phyloP scores from a whole-genome alignment of 2,113 vertebrate genomes.

The Rhipidura dahli region DNA sequence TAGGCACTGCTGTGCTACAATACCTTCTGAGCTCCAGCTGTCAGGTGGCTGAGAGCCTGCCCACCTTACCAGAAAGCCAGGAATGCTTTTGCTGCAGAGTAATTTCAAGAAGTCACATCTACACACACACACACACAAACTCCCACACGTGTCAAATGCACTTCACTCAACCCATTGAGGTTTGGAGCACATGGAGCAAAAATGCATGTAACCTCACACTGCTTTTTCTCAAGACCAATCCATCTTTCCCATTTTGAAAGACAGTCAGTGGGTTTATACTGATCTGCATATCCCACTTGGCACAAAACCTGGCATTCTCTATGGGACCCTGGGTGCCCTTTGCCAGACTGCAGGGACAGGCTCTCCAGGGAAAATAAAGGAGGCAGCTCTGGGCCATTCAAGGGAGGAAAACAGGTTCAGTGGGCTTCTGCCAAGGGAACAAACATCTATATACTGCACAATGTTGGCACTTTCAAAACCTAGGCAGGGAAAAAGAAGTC shows the following conservation, averaged over 20 bases:
- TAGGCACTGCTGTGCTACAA: not conserved
- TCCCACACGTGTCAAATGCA: not conserved
- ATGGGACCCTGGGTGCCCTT: not conserved
- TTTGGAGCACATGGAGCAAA: not conserved
- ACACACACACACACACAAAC: not conserved
- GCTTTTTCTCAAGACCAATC: not conserved
- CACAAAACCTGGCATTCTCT: not conserved
- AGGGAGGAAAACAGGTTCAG: not conserved
- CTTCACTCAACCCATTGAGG: not conserved
- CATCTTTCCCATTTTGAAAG: not conserved
- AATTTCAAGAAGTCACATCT: not conserved
- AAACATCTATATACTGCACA: not conserved
- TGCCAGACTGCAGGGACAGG: not conserved
- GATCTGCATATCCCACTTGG: not conserved
- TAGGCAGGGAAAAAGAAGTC: not conserved
- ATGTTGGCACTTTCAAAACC: not conserved
- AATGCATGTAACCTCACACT: not conserved
- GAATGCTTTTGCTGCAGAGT: not conserved
- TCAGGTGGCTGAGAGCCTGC: not conserved
- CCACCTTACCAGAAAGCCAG: not conserved
- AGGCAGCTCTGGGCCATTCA: not conserved
- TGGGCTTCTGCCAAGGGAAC: not conserved
- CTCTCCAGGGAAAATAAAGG: not conserved
- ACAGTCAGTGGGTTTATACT: not conserved
- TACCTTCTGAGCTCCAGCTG: not conserved